A percentile compares a stretch with the other conserved stretches of the same genome.
Evolutionary conservation across 2,113 vertebrate species (phyloP).

Genomic region (Seriola aureovittata): DNA sequence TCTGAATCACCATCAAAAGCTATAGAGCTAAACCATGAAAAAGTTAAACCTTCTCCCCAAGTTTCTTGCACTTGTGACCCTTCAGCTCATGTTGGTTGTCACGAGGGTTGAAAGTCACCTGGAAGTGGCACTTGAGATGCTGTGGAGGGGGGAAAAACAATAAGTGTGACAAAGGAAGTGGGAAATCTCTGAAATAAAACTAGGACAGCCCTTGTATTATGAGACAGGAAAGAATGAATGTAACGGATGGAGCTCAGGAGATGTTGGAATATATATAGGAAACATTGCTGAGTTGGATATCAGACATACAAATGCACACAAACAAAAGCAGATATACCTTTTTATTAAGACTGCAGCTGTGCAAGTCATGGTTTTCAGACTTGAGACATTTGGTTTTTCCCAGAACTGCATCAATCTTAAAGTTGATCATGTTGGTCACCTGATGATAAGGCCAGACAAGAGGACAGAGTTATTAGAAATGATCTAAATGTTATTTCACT

Average conservation of each 20-base stretch:
- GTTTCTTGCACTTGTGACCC: slow-evolving; percentile 21
- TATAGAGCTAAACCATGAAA: neutral
- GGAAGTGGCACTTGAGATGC: slow-evolving; percentile 73
- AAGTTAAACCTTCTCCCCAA: neutral
- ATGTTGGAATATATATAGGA: too few species aligned
- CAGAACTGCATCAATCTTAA: slow-evolving; percentile 59
- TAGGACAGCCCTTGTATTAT: neutral
- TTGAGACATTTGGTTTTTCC: slow-evolving; percentile 75
- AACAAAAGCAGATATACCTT: slow-evolving; percentile 51
- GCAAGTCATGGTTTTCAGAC: slow-evolving; percentile 61
- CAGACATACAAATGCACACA: neutral
- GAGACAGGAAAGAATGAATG: neutral
- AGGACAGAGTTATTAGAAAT: neutral
- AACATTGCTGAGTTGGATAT: neutral
- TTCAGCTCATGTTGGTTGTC: slow-evolving; percentile 32
- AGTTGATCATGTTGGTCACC: slow-evolving; percentile 74
- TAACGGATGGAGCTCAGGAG: too few species aligned
- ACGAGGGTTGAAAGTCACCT: slow-evolving; percentile 57
- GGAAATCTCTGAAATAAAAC: neutral
- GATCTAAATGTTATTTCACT: neutral
- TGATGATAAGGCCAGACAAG: slow-evolving; percentile 17
- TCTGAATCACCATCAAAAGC: neutral
- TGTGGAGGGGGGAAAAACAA: slow-evolving; percentile 51
- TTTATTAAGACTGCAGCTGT: slow-evolving; percentile 57
- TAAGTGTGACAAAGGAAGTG: neutral